Conservation (phyloP, 2,113 vertebrate genomes). For the Cyanoderma ruficeps region DNA sequence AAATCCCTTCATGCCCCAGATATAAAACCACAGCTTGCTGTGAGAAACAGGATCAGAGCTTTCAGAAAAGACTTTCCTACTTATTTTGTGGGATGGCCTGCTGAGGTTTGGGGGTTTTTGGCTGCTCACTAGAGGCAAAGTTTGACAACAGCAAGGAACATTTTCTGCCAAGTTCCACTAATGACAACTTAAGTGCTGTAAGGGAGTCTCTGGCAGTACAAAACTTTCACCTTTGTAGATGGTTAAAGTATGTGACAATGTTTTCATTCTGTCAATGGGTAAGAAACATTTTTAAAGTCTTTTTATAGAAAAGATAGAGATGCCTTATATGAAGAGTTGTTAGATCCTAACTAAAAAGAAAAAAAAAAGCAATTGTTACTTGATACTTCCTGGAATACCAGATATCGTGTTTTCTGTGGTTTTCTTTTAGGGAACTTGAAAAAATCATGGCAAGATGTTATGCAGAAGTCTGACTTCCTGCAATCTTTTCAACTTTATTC, state of each 20-base stretch:
- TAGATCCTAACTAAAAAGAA: neutral
- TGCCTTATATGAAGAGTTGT: neutral
- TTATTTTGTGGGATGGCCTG: neutral
- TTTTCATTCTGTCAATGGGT: neutral
- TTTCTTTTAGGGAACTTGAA: neutral
- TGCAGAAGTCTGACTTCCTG: neutral
- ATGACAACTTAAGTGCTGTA: accelerated
- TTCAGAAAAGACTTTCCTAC: neutral
- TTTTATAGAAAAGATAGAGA: neutral
- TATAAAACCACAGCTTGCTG: neutral
- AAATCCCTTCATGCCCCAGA: neutral
- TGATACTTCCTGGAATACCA: neutral
- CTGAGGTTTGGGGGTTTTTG: neutral
- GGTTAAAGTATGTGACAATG: neutral
- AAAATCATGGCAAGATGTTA: neutral
- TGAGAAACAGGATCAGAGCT: neutral
- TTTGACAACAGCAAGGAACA: neutral
- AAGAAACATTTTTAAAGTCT: neutral
- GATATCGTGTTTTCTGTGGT: neutral
- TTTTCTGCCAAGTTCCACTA: neutral
- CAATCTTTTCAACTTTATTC: neutral
- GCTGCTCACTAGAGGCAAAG: neutral
- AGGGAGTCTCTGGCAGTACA: neutral
- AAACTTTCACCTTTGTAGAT: neutral
- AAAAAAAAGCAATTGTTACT: neutral